phyloP scores from a whole-genome alignment of 2,113 vertebrate species.

The Callocephalon fimbriatum region DNA sequence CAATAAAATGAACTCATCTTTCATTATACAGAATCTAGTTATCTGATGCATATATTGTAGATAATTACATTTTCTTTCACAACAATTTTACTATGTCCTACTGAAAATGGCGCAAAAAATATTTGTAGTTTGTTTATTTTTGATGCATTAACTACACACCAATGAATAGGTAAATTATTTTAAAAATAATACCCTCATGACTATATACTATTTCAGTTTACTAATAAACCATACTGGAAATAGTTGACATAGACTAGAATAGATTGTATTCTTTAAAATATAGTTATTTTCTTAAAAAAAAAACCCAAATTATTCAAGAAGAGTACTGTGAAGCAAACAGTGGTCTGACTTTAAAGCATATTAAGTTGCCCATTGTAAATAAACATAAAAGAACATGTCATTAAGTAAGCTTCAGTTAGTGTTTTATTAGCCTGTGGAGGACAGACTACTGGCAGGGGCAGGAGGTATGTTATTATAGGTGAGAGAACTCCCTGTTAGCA shows the following conservation, averaged over 20 bases:
- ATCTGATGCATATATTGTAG: background rate
- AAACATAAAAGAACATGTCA: background rate
- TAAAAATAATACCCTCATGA: fast-evolving
- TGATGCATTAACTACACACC: background rate
- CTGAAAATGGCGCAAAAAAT: background rate
- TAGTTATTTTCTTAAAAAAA: background rate
- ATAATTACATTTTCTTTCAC: background rate
- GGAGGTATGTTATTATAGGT: background rate
- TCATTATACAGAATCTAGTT: background rate
- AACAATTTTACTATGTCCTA: background rate
- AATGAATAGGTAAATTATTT: background rate
- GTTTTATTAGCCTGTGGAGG: background rate
- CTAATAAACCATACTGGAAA: background rate
- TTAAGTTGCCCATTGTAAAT: constrained; percentile 2
- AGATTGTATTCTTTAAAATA: background rate
- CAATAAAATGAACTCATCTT: background rate
- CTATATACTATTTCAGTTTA: background rate
- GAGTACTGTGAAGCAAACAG: background rate
- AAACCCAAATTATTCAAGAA: background rate
- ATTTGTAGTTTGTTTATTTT: background rate
- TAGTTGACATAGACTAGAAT: background rate
- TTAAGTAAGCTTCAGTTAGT: background rate
- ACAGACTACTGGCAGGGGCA: background rate
- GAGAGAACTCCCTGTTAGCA: background rate
- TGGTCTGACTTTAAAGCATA: background rate